Percentiles rank a stretch among this genome's conserved stretches.
Conservation (phyloP, 2,113 vertebrate genomes). For the Probosciger aterrimus region DNA sequence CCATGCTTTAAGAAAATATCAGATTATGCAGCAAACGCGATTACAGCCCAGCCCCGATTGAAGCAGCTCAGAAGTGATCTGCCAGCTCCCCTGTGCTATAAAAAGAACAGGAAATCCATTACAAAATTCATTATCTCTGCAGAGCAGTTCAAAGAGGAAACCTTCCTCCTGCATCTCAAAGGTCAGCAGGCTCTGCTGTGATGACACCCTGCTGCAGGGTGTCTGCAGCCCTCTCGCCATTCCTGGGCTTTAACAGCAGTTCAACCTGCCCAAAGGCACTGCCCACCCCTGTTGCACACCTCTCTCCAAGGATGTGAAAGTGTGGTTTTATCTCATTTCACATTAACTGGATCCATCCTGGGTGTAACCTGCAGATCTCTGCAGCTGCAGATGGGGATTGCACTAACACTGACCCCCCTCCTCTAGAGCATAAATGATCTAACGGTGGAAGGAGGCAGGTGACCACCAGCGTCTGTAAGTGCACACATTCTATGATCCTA, state of each 20-base stretch:
- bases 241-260: neutral
- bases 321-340: neutral
- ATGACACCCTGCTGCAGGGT: neutral
- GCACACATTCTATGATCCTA: neutral
- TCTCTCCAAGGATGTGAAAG: rapidly evolving
- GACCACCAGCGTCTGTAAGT: neutral
- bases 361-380: neutral
- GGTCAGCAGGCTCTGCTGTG: neutral
- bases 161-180: neutral
- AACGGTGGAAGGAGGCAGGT: neutral
- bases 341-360: neutral
- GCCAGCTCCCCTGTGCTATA: neutral
- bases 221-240: neutral
- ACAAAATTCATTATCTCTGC: neutral
- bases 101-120: constrained; percentile 52
- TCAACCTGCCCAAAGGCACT: neutral
- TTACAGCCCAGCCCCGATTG: neutral
- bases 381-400: neutral
- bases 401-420: neutral
- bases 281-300: rapidly evolving
- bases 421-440: neutral
- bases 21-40: neutral
- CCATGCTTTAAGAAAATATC: neutral
- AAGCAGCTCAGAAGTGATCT: neutral
- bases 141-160: neutral